Evolutionary conservation across 2,797 vertebrate species (phyloP).

Genomic region (Xenentodon cancila): DNA sequence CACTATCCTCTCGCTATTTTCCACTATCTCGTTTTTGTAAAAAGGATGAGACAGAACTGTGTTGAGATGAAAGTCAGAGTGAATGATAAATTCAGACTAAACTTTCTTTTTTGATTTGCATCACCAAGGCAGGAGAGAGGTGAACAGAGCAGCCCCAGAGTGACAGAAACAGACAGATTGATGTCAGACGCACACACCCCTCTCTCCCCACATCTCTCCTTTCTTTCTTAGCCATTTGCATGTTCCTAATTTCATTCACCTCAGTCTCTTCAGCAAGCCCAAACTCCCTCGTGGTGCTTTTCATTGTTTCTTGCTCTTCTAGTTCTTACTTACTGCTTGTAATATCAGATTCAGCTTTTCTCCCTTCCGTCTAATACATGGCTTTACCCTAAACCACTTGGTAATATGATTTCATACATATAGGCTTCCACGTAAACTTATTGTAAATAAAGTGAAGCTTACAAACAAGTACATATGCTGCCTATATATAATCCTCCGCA

Average conservation of each 20-base stretch:
- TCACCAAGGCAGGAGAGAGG: constrained; percentile 37
- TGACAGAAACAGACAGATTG: constrained; percentile 55
- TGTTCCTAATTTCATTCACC: constrained; percentile 42
- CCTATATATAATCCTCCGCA: constrained; percentile 18
- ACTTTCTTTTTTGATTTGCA: constrained; percentile 44
- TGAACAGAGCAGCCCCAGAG: constrained; percentile 42
- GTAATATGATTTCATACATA: constrained; percentile 18
- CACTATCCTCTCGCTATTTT: constrained; percentile 29
- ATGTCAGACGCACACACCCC: constrained; percentile 51
- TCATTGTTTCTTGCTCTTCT: constrained; percentile 14
- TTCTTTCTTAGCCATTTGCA: not conserved
- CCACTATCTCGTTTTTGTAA: constrained; percentile 34
- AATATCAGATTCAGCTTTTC: constrained; percentile 6
- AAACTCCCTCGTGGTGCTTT: constrained; percentile 14
- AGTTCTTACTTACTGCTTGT: constrained; percentile 2
- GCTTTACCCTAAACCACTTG: not conserved
- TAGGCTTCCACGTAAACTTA: constrained; percentile 22
- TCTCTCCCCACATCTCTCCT: constrained; percentile 12
- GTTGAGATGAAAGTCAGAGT: constrained; percentile 29
- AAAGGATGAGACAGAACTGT: constrained; percentile 37
- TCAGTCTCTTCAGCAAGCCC: constrained; percentile 23
- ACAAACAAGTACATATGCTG: constrained; percentile 3
- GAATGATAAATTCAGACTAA: constrained; percentile 58
- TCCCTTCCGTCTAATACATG: constrained; percentile 10
- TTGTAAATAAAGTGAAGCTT: not conserved